Evolutionary conservation across 2,888 invertebrate species (phyloP).

Genomic region (Alentia gelatinosa): DNA sequence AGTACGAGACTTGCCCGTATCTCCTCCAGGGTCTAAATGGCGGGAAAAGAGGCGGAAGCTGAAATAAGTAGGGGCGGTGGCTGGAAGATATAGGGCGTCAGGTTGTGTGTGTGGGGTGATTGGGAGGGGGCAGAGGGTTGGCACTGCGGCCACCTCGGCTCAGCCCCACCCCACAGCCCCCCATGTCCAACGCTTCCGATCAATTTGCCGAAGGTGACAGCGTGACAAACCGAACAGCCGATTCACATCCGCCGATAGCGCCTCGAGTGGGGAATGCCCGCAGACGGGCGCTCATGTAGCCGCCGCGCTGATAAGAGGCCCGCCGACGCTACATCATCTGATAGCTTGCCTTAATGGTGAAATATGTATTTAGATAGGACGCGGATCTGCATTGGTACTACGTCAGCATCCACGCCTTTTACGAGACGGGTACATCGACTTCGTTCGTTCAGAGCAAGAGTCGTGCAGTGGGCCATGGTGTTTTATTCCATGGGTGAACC

Average conservation of each 20-base stretch:
- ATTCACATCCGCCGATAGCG: background rate
- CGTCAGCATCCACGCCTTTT: too few relatives aligned
- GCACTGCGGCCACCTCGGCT: too few relatives aligned
- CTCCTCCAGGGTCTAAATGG: too few relatives aligned
- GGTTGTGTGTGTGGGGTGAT: background rate
- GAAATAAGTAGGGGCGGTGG: background rate
- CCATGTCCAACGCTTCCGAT: slow-evolving; percentile 3
- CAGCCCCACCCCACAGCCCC: too few relatives aligned
- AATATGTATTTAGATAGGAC: slow-evolving; percentile 8
- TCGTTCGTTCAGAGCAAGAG: too few relatives aligned
- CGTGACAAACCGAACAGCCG: slow-evolving; percentile 17
- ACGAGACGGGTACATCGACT: too few relatives aligned
- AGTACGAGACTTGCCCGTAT: too few relatives aligned
- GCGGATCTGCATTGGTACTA: too few relatives aligned
- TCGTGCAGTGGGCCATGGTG: too few relatives aligned
- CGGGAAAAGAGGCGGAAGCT: background rate
- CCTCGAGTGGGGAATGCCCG: background rate
- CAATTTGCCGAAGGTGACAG: slow-evolving; percentile 16
- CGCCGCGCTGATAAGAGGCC: background rate
- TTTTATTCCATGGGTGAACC: too few relatives aligned
- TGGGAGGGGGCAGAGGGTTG: background rate
- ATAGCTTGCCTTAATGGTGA: background rate
- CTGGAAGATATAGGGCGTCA: too few relatives aligned
- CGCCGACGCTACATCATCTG: background rate
- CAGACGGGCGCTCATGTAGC: background rate